Percentiles rank a stretch among this genome's conserved stretches.
These are phyloP conservation scores for Helicoverpa armigera DNA, from an alignment of 1,140 invertebrate species.

Conservation along the genomic window DNA sequence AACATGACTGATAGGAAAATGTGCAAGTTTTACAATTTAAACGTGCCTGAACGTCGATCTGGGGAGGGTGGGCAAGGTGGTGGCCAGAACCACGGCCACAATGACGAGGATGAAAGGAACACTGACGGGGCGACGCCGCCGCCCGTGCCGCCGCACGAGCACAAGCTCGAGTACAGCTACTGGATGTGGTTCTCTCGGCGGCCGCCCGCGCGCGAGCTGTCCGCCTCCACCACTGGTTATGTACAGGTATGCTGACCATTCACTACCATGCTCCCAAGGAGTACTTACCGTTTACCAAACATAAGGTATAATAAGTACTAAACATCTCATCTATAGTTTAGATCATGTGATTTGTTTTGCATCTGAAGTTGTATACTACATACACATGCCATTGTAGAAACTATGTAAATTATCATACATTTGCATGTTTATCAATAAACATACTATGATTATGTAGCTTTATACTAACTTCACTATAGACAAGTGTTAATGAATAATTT, in stretches of 20 bases:
- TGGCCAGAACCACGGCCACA: slow-evolving; percentile 68
- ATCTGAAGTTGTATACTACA: background rate
- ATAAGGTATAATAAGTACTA: background rate
- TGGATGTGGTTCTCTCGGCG: slow-evolving; percentile 96
- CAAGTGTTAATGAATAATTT: background rate
- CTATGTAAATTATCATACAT: background rate
- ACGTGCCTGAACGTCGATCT: slow-evolving; percentile 82
- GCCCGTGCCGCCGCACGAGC: slow-evolving; percentile 92
- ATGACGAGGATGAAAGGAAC: slow-evolving; percentile 77
- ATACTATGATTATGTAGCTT: background rate
- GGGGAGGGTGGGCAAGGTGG: slow-evolving; percentile 73
- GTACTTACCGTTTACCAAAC: background rate
- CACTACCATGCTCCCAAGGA: background rate
- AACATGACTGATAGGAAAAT: slow-evolving; percentile 86
- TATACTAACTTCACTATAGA: background rate
- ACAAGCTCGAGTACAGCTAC: slow-evolving; percentile 96
- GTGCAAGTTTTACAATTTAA: slow-evolving; percentile 86
- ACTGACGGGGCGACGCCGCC: slow-evolving; percentile 84
- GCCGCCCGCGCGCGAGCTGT: slow-evolving; percentile 80
- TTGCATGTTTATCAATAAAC: slow-evolving; percentile 32
- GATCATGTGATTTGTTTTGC: background rate
- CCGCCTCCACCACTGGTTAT: slow-evolving; percentile 78
- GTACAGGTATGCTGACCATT: slow-evolving; percentile 71
- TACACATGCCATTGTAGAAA: background rate
- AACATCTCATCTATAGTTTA: background rate